Conservation (phyloP, 2,888 invertebrate genomes). For the Escarpia spicata region DNA sequence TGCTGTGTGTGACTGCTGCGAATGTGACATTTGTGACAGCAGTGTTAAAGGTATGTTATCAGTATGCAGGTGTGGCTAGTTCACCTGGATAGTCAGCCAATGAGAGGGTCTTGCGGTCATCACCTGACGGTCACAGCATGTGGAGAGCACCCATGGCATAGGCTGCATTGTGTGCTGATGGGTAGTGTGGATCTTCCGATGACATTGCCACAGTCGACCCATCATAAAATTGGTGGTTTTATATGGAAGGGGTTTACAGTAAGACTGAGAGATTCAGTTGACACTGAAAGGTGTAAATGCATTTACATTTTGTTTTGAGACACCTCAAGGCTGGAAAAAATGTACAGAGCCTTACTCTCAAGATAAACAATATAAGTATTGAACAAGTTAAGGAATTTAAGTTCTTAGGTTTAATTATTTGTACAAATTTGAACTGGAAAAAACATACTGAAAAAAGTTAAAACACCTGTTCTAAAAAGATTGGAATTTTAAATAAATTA, state of each 20-base stretch:
- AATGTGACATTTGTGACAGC: neutral
- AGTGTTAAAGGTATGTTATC: neutral
- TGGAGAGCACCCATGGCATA: neutral
- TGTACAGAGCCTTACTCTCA: no score
- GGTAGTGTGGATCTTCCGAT: neutral
- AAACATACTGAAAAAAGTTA: no score
- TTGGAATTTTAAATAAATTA: no score
- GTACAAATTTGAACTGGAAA: no score
- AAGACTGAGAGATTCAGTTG: neutral
- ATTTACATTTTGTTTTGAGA: neutral
- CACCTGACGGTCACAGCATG: neutral
- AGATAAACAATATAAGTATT: no score
- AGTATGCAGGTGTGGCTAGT: neutral
- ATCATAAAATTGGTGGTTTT: neutral
- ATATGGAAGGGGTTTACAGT: neutral
- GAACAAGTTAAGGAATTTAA: no score
- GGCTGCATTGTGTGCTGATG: neutral
- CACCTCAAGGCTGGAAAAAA: no score
- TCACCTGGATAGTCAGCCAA: neutral
- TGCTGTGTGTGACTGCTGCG: neutral
- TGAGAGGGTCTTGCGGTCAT: neutral
- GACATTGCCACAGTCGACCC: no score
- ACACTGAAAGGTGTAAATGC: neutral
- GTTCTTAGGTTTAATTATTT: no score
- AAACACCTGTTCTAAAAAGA: no score